phyloP scores from a whole-genome alignment of 2,113 vertebrate genomes.

The Miniopterus natalensis region DNA sequence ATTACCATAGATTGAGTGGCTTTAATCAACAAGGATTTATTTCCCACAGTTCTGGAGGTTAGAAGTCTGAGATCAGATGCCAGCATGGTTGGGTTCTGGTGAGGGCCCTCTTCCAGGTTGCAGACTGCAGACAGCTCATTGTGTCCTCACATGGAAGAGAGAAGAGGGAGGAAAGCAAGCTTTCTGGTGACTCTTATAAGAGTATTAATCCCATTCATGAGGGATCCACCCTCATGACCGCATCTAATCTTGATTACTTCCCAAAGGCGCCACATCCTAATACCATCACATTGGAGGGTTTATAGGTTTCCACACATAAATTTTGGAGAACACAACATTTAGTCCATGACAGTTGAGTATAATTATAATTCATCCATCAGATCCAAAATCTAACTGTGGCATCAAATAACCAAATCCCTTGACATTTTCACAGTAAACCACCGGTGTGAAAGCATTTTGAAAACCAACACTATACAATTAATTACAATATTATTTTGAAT shows the following conservation, averaged over 20 bases:
- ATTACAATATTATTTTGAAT: slow-evolving; percentile 31
- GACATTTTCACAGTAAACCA: slow-evolving; percentile 10
- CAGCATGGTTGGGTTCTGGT: not conserved
- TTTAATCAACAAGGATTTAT: not conserved
- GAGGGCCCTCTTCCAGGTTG: not conserved
- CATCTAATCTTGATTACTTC: not conserved
- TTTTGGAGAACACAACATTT: not conserved
- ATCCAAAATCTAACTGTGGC: not conserved
- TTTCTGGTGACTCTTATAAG: not conserved
- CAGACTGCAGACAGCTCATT: not conserved
- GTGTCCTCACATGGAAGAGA: not conserved
- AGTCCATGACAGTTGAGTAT: not conserved
- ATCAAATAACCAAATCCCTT: slow-evolving; percentile 22
- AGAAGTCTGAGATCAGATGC: not conserved
- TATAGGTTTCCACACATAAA: not conserved
- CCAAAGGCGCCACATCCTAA: not conserved
- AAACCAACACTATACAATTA: not conserved
- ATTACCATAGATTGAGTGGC: not conserved
- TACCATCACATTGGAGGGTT: not conserved
- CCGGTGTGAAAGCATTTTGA: slow-evolving; percentile 15
- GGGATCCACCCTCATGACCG: not conserved
- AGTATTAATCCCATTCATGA: not conserved
- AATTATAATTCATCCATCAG: not conserved
- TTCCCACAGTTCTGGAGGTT: not conserved
- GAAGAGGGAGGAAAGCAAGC: not conserved